These are phyloP conservation scores for Anguilla marmorata DNA, from an alignment of 2,797 vertebrate species.

Conservation along the genomic window DNA sequence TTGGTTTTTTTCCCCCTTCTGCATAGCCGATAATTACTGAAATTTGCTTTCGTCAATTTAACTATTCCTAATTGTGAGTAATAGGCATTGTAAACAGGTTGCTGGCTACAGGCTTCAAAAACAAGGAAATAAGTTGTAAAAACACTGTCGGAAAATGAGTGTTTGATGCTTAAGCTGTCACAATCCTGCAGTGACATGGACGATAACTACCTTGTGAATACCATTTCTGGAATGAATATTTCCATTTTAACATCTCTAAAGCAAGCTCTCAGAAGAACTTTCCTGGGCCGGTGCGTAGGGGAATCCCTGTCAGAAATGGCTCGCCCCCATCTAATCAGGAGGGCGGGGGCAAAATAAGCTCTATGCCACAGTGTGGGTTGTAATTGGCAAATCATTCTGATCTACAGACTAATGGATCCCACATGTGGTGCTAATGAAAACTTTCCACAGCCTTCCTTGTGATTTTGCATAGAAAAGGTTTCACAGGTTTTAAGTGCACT, in stretches of 20 bases:
- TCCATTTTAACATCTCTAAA: neutral
- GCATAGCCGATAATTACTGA: neutral
- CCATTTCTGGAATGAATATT: neutral
- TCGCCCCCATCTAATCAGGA: neutral
- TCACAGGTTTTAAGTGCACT: neutral
- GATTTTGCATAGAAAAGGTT: neutral
- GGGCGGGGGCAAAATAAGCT: neutral
- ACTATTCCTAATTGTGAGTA: neutral
- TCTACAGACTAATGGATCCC: neutral
- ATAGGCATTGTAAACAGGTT: neutral
- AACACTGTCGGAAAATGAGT: neutral
- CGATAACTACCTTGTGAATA: neutral
- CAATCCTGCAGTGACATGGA: neutral
- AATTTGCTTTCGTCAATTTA: neutral
- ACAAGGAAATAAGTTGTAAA: neutral
- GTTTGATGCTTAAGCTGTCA: neutral
- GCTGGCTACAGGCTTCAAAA: neutral
- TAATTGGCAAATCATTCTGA: neutral
- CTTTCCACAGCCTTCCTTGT: neutral
- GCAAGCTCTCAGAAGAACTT: neutral
- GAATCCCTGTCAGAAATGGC: neutral
- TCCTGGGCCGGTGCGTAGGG: neutral
- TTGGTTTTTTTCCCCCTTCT: neutral
- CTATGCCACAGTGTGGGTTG: neutral
- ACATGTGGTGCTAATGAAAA: neutral